phyloP scores from a whole-genome alignment of 2,888 invertebrate species.

The Elysia crispata region DNA sequence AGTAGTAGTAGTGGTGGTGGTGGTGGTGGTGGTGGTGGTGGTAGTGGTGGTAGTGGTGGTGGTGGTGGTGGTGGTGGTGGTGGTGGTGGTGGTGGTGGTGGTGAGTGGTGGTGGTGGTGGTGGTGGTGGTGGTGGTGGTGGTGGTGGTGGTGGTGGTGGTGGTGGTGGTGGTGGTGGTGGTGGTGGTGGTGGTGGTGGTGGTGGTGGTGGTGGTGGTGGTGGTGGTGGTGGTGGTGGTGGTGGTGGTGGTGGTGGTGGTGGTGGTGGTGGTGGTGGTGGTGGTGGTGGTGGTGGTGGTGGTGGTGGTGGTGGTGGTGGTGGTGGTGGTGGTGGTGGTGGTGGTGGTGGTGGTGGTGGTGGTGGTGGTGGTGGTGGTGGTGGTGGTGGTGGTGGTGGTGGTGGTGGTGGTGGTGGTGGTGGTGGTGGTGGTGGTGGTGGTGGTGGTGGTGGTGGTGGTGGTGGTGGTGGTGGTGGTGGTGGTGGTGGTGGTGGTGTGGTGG shows the following conservation, averaged over 20 bases:
- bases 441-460: no score
- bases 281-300: constrained; percentile 27
- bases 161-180: constrained; percentile 41
- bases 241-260: background rate
- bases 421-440: no score
- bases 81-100: no score
- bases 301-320: constrained; percentile 49
- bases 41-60: constrained; percentile 14
- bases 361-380: background rate
- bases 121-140: constrained; percentile 15
- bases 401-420: no score
- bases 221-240: background rate
- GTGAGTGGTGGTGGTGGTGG: no score
- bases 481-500: no score
- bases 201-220: constrained; percentile 40
- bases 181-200: constrained; percentile 41
- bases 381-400: background rate
- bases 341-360: background rate
- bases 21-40: constrained; percentile 14
- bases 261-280: background rate
- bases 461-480: no score
- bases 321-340: constrained; percentile 48
- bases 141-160: constrained; percentile 37
- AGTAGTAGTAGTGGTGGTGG: constrained; percentile 13
- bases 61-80: constrained; percentile 33